Evolutionary conservation across 2,113 vertebrate genomes (phyloP).

Genomic region (Platysteira castanea): DNA sequence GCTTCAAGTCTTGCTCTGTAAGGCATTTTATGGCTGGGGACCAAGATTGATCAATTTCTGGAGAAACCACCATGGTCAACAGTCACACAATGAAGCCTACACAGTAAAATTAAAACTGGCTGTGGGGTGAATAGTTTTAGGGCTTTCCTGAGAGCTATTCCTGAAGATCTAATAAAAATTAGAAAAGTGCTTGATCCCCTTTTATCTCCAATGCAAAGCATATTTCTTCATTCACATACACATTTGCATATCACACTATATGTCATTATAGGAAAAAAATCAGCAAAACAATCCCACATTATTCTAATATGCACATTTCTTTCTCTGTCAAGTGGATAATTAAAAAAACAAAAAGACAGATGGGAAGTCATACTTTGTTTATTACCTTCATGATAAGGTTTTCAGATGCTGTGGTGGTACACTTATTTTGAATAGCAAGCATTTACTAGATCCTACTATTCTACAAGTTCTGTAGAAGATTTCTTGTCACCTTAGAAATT

Average conservation of each 20-base stretch:
- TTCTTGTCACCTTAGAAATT: constrained; percentile 41
- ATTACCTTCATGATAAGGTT: neutral
- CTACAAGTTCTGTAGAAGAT: neutral
- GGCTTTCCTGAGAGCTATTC: neutral
- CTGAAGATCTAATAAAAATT: neutral
- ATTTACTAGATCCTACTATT: constrained; percentile 20
- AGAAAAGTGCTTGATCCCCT: neutral
- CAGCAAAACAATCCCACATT: neutral
- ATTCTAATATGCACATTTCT: neutral
- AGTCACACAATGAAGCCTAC: neutral
- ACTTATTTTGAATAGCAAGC: constrained; percentile 7
- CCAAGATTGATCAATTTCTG: neutral
- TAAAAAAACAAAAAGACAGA: neutral
- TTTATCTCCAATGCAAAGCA: neutral
- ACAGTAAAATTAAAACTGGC: neutral
- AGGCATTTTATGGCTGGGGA: neutral
- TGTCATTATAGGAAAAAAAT: neutral
- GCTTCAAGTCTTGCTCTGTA: neutral
- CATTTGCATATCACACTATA: neutral
- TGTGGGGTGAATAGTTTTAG: neutral
- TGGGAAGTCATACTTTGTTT: neutral
- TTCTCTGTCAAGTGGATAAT: neutral
- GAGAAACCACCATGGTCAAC: neutral
- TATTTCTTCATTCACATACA: neutral
- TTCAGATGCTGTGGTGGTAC: neutral